These are phyloP conservation scores for Hesperia comma DNA, from an alignment of 2,888 invertebrate species.

Conservation along the genomic window DNA sequence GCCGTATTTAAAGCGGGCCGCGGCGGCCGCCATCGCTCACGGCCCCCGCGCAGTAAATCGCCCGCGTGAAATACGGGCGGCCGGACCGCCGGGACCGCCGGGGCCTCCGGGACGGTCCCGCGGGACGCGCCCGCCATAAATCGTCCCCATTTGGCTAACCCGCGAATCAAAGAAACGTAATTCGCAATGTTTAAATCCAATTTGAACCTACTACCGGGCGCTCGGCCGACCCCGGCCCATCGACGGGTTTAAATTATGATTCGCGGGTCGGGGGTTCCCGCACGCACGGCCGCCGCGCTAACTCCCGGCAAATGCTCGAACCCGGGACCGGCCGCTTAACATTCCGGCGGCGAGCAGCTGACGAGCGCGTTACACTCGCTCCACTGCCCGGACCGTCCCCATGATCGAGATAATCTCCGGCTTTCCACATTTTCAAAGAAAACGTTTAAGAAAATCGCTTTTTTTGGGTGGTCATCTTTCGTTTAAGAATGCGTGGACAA, in stretches of 20 bases:
- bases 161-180: constrained; percentile 80
- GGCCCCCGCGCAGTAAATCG: constrained; percentile 63
- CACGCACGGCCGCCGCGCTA: constrained; percentile 35
- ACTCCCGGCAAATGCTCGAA: constrained; percentile 23
- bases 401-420: constrained; percentile 21
- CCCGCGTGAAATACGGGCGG: constrained; percentile 54
- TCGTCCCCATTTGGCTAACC: constrained; percentile 79
- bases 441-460: not conserved
- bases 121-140: constrained; percentile 68
- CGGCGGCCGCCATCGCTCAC: constrained; percentile 53
- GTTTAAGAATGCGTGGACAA: too few species aligned
- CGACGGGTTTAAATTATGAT: constrained; percentile 31
- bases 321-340: constrained; percentile 19
- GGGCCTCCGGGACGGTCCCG: constrained; percentile 38
- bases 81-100: constrained; percentile 46
- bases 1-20: constrained; percentile 50
- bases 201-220: constrained; percentile 51
- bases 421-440: constrained; percentile 24
- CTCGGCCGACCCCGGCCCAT: constrained; percentile 19
- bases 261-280: constrained; percentile 15
- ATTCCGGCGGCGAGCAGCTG: constrained; percentile 27
- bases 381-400: constrained; percentile 20
- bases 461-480: not conserved
- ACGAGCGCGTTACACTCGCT: constrained; percentile 34
- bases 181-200: constrained; percentile 81